Conservation (phyloP, 2,113 vertebrate species). For the Dolichotis patagonum region DNA sequence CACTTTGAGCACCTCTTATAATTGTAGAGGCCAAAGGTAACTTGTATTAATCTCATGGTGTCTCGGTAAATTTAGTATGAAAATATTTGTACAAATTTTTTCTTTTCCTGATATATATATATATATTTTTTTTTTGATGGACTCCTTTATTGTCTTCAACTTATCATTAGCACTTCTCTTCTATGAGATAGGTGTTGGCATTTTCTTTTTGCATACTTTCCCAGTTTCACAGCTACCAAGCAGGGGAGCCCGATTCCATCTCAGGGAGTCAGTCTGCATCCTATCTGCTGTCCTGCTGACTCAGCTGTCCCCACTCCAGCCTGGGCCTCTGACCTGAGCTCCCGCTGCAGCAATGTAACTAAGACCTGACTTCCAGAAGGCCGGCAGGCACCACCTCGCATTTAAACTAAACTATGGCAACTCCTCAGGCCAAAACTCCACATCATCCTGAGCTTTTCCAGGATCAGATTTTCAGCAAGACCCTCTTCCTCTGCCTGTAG, state of each 20-base stretch:
- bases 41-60: background rate
- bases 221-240: background rate
- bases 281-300: background rate
- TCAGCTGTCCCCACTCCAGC: background rate
- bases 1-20: background rate
- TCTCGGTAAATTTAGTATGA: background rate
- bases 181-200: background rate
- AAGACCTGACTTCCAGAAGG: background rate
- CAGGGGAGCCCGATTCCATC: background rate
- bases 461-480: background rate
- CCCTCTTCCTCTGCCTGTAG: background rate
- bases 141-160: background rate
- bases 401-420: background rate
- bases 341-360: background rate
- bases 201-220: background rate
- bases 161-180: background rate
- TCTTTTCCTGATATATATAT: background rate
- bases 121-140: background rate
- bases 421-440: background rate
- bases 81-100: background rate
- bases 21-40: background rate
- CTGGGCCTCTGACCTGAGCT: background rate
- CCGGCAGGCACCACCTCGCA: background rate
- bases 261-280: background rate
- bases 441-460: background rate